Evolutionary conservation across 1,140 invertebrate genomes (phyloP), one percentile per base, ranked within the genome.

Genomic region (Mactra quadrangularis): DNA sequence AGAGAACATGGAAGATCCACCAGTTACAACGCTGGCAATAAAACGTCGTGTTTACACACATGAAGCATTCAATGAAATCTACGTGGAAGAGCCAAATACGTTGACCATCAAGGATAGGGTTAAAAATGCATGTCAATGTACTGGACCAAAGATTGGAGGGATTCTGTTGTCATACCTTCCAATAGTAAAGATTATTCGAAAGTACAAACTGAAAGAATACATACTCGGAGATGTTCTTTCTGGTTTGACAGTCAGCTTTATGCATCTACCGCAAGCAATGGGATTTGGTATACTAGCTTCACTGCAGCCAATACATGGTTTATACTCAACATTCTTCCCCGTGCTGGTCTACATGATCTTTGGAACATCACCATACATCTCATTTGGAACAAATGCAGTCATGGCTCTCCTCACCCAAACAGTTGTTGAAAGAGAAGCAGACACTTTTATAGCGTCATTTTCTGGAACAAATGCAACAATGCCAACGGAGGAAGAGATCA

Each of bases 211-310:
- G 71, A 86, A 85, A 50, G 55, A 86, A n/a, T 84, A 86, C 70
- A 85, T 93, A 11, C 53, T 87, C 13, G 45, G 74, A 11, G 93
- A 93, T 85, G 13, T 93, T 52, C 83, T 93, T 50, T 88, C 94
- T 1, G 97, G 97, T 4, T 94, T 97, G 57, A 98, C 97, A 1
- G 96, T 97, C 7, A 96, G 96, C n/a, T 95, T 98, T 81, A 97
- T 98, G 96, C 97, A 98, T 89, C 97, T 98, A 94, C 94, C 86
- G 7, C 55, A 60, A 31, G 75, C 75, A 25, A 64, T 77, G 59
- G 75, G 75, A 0, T 77, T 64, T 66, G 90, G 91, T 15, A 75
- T 92, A 17, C 84, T 94, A 11, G 93, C 94, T 9, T 86, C 87
- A 22, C 83, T 94, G 17, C 83, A 82, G 11, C 92, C 94, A 41